These are phyloP conservation scores for Laspeyria flexula DNA, from an alignment of 2,888 invertebrate genomes.

Conservation along the genomic window DNA sequence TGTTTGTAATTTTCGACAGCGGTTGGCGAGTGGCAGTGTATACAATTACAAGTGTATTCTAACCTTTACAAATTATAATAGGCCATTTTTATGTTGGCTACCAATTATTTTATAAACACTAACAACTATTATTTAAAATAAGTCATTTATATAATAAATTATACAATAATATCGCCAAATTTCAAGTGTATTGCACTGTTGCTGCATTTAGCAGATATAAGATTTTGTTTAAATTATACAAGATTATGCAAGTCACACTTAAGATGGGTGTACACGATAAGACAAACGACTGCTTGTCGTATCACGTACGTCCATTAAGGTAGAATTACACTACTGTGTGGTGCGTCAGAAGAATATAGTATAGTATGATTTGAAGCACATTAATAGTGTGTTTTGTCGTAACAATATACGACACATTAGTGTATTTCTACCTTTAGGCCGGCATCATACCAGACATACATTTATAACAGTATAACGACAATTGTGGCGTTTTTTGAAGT, in stretches of 20 bases:
- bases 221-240: conserved; percentile 59
- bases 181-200: conserved; percentile 79
- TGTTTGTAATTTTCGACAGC: conserved; percentile 64
- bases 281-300: too few species aligned
- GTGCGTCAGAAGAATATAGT: too few species aligned
- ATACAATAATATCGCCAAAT: conserved; percentile 65
- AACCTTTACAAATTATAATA: conserved; percentile 65
- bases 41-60: conserved; percentile 53
- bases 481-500: too few species aligned
- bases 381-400: too few species aligned
- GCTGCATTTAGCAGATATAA: conserved; percentile 70
- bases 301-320: too few species aligned
- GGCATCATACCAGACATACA: too few species aligned
- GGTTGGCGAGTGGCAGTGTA: conserved; percentile 84
- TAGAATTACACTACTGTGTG: too few species aligned
- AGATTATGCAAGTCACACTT: conserved; percentile 50
- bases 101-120: conserved; percentile 76
- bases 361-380: too few species aligned
- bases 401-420: too few species aligned
- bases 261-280: conserved; percentile 34
- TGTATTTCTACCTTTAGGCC: too few species aligned
- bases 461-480: too few species aligned
- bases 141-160: conserved; percentile 65
- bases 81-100: conserved; percentile 82
- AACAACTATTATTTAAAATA: conserved; percentile 59